Evolutionary conservation across 2,797 vertebrate genomes (phyloP), one percentile per base, ranked within the genome.

Genomic region (Schizopygopsis malacanthus): DNA sequence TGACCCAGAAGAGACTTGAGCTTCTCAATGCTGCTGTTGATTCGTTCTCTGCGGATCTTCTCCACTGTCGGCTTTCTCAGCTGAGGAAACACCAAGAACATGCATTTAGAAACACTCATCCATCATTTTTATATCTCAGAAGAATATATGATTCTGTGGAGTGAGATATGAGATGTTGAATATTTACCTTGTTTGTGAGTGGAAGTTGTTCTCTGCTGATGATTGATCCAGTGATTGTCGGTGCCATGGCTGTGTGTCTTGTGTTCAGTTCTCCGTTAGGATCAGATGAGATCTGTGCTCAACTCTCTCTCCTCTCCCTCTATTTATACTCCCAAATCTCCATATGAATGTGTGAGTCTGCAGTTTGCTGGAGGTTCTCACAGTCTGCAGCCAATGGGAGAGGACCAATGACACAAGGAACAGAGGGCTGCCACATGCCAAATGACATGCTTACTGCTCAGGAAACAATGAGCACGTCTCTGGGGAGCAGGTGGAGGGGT

Each of bases 321-420:
- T 97, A 96, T 97, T 96, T 99, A 98, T 98, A 97, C 85, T 0
- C 90, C 4, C 86, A n/a, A 91, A 93, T 94, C 93, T 94, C 94
- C 96, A 96, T 96, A 95, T 94, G 92, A 96, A 96, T 95, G 95
- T 95, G 94, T 98, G 97, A 95, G 97, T 95, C 93, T 96, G 89
- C 84, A 93, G 95, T 91, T 89, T 91, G 93, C 93, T 92, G 88
- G 92, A 95, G 93, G 96, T 99, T 99, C 98, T 97, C 97, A 99
- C 97, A 97, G 96, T 97, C 94, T 8, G 67, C 76, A 91, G 93
- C 97, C 97, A 98, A 98, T 97, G 92, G 88, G 89, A 93, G 91
- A 16, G 85, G 90, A 92, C 93, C 13, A 59, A 56, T 25, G 52
- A 7, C 52, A 56, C 50, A 71, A 33, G 67, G 90, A 92, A 91